These are phyloP conservation scores for Pipa parva DNA, from an alignment of 2,113 vertebrate species.

Conservation along the genomic window DNA sequence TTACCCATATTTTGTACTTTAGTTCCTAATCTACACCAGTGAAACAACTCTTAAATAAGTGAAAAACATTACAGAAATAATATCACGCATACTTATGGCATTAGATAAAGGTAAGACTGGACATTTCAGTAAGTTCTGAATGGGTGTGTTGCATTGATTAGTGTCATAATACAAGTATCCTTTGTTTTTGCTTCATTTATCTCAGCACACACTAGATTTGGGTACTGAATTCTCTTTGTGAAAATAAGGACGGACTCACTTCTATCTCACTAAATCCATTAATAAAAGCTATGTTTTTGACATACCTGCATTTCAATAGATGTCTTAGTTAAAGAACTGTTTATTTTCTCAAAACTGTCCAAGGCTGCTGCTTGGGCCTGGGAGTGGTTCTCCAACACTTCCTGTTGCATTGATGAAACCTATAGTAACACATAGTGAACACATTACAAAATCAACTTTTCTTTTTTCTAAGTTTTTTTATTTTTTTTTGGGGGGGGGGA, in stretches of 20 bases:
- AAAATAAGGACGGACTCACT: not conserved
- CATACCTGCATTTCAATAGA: constrained; percentile 86
- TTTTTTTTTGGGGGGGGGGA: too few relatives aligned
- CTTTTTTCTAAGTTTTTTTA: too few relatives aligned
- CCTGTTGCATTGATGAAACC: constrained; percentile 74
- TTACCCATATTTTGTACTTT: too few relatives aligned
- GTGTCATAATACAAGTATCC: too few relatives aligned
- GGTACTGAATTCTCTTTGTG: not conserved
- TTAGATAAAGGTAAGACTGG: too few relatives aligned
- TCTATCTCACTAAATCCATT: not conserved
- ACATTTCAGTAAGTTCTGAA: too few relatives aligned
- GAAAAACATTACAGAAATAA: too few relatives aligned
- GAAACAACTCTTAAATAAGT: too few relatives aligned
- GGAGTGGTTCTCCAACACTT: constrained; percentile 79
- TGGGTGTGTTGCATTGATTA: too few relatives aligned
- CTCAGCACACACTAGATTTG: not conserved
- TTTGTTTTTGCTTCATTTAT: too few relatives aligned
- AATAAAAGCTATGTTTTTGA: not conserved
- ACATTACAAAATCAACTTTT: constrained; percentile 4
- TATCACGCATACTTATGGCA: too few relatives aligned
- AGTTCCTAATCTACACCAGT: too few relatives aligned
- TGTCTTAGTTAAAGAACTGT: constrained; percentile 76
- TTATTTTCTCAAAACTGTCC: constrained; percentile 88
- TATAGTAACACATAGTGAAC: constrained; percentile 52
- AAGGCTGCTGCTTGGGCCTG: constrained; percentile 75